Conservation (phyloP, 2,888 invertebrate species). For the Noctua fimbriata region DNA sequence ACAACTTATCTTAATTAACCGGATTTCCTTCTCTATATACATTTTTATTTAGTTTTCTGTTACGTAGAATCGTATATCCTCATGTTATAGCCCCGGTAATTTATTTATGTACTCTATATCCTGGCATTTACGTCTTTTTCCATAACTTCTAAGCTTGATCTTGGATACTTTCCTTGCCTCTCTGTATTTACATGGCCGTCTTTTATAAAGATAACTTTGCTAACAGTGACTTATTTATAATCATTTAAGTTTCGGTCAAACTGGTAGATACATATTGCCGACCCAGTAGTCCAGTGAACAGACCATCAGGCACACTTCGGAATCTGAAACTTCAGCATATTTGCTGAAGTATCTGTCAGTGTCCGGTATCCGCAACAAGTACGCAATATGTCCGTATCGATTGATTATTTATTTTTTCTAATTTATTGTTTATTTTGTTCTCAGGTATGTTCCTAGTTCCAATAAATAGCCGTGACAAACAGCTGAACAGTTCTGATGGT, state of each 20-base stretch:
- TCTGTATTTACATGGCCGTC: slow-evolving; percentile 7
- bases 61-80: slow-evolving; percentile 42
- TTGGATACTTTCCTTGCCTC: neutral
- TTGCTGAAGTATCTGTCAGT: neutral
- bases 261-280: neutral
- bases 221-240: too few species aligned
- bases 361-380: too few species aligned
- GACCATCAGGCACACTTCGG: too few species aligned
- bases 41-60: slow-evolving; percentile 54
- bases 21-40: slow-evolving; percentile 38
- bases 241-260: too few species aligned
- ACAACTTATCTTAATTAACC: slow-evolving; percentile 66
- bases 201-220: neutral
- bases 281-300: too few species aligned
- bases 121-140: slow-evolving; percentile 22
- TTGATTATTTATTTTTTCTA: neutral
- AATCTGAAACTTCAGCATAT: too few species aligned
- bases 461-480: neutral
- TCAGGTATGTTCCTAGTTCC: slow-evolving; percentile 38
- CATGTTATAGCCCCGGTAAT: slow-evolving; percentile 27
- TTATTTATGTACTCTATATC: slow-evolving; percentile 39
- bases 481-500: neutral
- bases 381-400: too few species aligned
- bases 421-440: slow-evolving; percentile 32
- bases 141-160: slow-evolving; percentile 11